Percentiles rank a stretch among this genome's conserved stretches.
Evolutionary conservation across 92 coral and sea anemone species (phyloP).

Genomic region (Blastomussa wellsi): DNA sequence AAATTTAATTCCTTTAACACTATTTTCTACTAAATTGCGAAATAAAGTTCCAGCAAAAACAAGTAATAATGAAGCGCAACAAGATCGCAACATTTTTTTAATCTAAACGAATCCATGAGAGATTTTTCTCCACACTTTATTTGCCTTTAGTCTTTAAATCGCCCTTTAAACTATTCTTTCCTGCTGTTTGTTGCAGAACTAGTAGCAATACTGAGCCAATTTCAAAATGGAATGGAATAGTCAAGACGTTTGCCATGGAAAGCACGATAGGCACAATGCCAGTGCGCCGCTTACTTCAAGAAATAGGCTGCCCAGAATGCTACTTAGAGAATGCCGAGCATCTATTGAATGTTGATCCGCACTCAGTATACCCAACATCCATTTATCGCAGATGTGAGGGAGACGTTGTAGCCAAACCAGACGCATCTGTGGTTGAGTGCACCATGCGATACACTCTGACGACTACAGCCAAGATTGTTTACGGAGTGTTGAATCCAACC

Average conservation of each 20-base stretch:
- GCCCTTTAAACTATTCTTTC: no score
- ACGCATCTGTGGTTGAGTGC: slow-evolving; percentile 68
- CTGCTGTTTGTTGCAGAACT: not conserved
- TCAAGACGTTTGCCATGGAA: slow-evolving; percentile 14
- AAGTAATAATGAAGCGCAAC: no score
- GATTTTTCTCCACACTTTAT: no score
- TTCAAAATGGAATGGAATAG: slow-evolving; percentile 36
- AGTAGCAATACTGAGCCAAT: slow-evolving; percentile 13
- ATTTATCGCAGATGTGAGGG: slow-evolving; percentile 72
- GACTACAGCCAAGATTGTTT: slow-evolving; percentile 67
- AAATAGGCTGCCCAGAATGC: slow-evolving; percentile 28
- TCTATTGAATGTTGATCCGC: slow-evolving; percentile 59
- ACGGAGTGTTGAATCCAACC: slow-evolving; percentile 48
- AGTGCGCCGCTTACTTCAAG: slow-evolving; percentile 45
- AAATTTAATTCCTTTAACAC: no score
- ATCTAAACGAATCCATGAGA: no score
- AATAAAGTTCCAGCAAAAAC: no score
- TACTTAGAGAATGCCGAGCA: slow-evolving; percentile 60
- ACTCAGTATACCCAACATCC: slow-evolving; percentile 69
- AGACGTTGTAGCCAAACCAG: slow-evolving; percentile 59
- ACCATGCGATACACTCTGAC: slow-evolving; percentile 67
- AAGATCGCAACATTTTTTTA: no score
- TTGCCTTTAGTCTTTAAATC: no score
- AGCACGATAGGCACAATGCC: slow-evolving; percentile 25
- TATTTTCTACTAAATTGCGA: no score